Evolutionary conservation across 2,113 vertebrate genomes (phyloP).

Genomic region (Tupaia tana): DNA sequence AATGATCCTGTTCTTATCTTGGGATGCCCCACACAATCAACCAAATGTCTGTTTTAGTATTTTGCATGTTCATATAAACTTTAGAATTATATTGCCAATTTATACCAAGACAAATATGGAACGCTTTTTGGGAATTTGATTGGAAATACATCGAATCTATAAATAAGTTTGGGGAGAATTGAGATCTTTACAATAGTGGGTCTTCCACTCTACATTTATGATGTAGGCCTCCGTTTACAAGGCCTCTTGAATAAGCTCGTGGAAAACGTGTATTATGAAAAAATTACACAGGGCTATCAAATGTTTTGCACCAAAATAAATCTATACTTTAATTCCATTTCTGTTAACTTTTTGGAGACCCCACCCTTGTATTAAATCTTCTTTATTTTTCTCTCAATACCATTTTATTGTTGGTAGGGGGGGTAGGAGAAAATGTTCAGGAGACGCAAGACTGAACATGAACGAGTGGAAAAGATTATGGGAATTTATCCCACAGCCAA

Average conservation of each 20-base stretch:
- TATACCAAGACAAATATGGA: neutral
- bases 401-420: neutral
- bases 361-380: neutral
- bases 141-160: neutral
- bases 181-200: neutral
- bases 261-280: too few species aligned
- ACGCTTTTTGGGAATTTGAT: neutral
- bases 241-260: too few species aligned
- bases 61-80: slow-evolving; percentile 5
- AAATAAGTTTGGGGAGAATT: neutral
- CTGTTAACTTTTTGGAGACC: too few species aligned
- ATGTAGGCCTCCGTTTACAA: neutral
- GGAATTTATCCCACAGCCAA: too few species aligned
- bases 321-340: too few species aligned
- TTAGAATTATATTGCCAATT: slow-evolving; percentile 26
- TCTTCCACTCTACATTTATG: neutral
- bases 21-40: neutral
- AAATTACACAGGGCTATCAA: too few species aligned
- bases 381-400: neutral
- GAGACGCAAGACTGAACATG: too few species aligned
- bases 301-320: too few species aligned
- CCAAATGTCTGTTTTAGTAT: neutral
- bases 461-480: too few species aligned
- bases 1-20: neutral
- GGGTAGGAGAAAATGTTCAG: too few species aligned